A percentile compares a stretch with the other conserved stretches of the same genome.
These are phyloP conservation scores for Cepphus grylle DNA, from an alignment of 2,113 vertebrate species.

Conservation along the genomic window DNA sequence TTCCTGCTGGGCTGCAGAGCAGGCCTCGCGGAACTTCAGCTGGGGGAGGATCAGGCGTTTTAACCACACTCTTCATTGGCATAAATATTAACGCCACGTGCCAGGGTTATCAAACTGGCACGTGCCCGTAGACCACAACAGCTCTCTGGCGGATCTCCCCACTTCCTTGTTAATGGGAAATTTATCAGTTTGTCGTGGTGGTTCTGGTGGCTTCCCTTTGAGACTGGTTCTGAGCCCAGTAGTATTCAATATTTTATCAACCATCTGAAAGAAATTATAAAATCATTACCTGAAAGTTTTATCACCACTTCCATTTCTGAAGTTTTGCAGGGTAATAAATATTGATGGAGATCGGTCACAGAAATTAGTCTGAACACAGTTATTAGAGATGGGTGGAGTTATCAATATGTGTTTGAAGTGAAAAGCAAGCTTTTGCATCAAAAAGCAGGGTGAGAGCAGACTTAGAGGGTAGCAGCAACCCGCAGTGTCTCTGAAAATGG, in stretches of 20 bases:
- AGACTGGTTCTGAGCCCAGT: background rate
- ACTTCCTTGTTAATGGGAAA: background rate
- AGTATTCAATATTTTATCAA: conserved; percentile 39
- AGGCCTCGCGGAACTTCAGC: background rate
- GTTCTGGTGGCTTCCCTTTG: background rate
- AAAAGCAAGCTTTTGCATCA: background rate
- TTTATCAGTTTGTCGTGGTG: background rate
- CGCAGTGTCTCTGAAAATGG: background rate
- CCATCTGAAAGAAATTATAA: conserved; percentile 27
- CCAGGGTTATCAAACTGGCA: background rate
- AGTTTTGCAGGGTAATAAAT: conserved; percentile 23
- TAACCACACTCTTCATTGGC: background rate
- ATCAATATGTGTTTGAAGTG: background rate
- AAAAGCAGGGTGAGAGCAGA: background rate
- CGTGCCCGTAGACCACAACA: background rate
- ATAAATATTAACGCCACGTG: background rate
- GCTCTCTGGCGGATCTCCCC: background rate
- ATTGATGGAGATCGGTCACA: conserved; percentile 6
- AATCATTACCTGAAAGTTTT: conserved; percentile 32
- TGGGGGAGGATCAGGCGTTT: background rate
- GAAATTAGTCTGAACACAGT: background rate
- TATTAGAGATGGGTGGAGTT: background rate
- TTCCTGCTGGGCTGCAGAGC: background rate
- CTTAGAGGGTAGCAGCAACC: background rate
- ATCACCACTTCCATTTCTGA: background rate